Percentiles rank a stretch among this genome's conserved stretches.
Evolutionary conservation across 2,888 invertebrate species (phyloP).

Genomic region (Apantesis nais): DNA sequence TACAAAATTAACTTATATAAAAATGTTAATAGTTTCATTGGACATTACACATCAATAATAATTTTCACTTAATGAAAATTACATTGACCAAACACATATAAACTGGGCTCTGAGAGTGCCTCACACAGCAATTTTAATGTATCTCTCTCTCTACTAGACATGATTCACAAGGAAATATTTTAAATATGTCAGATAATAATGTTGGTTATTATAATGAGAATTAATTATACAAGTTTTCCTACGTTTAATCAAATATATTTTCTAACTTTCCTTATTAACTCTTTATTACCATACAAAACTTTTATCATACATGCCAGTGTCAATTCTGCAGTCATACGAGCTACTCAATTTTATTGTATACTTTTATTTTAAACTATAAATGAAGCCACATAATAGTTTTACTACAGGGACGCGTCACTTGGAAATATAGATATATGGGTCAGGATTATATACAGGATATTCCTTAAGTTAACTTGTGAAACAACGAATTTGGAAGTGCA

Average conservation of each 20-base stretch:
- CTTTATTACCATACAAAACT: background rate
- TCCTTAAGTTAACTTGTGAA: too few relatives aligned
- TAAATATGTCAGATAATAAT: slow-evolving; percentile 22
- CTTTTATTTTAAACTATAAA: background rate
- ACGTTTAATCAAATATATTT: background rate
- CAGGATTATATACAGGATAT: too few relatives aligned
- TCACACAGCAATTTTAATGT: slow-evolving; percentile 29
- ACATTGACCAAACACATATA: slow-evolving; percentile 60
- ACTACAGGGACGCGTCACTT: background rate
- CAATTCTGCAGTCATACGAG: background rate
- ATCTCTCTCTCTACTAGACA: slow-evolving; percentile 23
- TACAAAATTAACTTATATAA: slow-evolving; percentile 45
- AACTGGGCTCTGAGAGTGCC: background rate
- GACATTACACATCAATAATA: slow-evolving; percentile 63
- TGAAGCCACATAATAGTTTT: background rate
- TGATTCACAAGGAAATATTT: slow-evolving; percentile 26
- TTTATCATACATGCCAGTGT: background rate
- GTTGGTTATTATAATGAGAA: slow-evolving; percentile 27
- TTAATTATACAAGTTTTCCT: slow-evolving; percentile 26
- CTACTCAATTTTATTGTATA: background rate
- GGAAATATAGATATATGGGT: background rate
- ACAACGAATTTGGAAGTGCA: background rate
- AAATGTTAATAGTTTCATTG: slow-evolving; percentile 42
- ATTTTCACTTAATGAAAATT: slow-evolving; percentile 76
- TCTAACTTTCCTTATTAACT: background rate